phyloP scores from a whole-genome alignment of 2,888 invertebrate genomes.

The Phania funesta region DNA sequence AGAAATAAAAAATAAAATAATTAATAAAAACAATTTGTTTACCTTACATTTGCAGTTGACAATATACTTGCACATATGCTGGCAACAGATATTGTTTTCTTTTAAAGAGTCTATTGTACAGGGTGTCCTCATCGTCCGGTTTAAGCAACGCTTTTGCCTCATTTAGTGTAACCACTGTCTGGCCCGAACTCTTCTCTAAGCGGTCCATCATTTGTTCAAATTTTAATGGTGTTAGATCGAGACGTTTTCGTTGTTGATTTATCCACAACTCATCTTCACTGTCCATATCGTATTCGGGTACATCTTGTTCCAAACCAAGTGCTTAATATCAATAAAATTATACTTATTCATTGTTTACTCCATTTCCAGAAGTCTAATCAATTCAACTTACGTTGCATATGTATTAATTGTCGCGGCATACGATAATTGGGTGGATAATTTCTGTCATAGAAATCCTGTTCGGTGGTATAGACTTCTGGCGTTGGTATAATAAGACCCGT shows the following conservation, averaged over 20 bases:
- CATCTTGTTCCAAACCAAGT: conserved; percentile 97
- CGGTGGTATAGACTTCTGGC: conserved; percentile 94
- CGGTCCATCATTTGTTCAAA: conserved; percentile 99
- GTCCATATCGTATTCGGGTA: conserved; percentile 99
- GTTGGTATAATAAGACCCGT: conserved; percentile 99
- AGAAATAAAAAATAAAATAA: conserved; percentile 44
- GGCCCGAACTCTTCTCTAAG: conserved; percentile 97
- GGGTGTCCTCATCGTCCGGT: conserved; percentile 96
- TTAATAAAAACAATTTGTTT: conserved; percentile 42
- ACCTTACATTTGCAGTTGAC: too few species aligned
- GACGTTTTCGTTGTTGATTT: conserved; percentile 86
- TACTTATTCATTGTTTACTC: neutral
- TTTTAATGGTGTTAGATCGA: conserved; percentile 89
- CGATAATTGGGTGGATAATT: conserved; percentile 95
- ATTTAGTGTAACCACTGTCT: conserved; percentile 95
- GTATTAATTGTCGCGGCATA: conserved; percentile 97
- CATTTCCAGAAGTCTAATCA: neutral
- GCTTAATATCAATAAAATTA: conserved; percentile 83
- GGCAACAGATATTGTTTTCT: too few species aligned
- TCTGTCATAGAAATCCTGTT: conserved; percentile 91
- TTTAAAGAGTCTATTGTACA: too few species aligned
- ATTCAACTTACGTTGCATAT: conserved; percentile 93
- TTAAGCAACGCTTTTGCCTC: conserved; percentile 97
- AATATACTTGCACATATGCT: too few species aligned
- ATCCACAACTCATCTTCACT: conserved; percentile 98